Base-by-base conservation (phyloP, 1,140 invertebrate genomes). In the Heliothis virescens region DNA sequence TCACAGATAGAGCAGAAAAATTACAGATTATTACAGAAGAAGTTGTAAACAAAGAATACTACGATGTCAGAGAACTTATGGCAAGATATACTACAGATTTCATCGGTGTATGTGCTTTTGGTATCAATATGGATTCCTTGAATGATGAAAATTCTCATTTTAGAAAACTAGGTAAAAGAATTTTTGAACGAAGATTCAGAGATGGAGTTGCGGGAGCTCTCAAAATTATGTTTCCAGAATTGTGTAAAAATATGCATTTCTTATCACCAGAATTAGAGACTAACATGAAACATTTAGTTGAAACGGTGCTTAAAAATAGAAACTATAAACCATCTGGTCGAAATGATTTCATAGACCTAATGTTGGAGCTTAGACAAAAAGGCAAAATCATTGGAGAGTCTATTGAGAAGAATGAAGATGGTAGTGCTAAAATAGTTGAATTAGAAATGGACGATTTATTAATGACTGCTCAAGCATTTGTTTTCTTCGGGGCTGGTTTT, bases 41-140 rank as follows among this genome's bases (percentile, higher is more conserved):
- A 34, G 47, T 89, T 7, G 79, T 85, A 3, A 77, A 86, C 26
- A 89, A 89, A 62, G 92, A 93, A 75, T 85, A 86, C 12, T 89
- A 96, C 26, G 95, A 96, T 82, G 90, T 95, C 21, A 92, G 95
- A 86, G 92, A 95, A 80, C 52, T 95, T 0, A 85, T 95, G 65
- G 92, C 90, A 2, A 92, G 94, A 55, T 96, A 95, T 73, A 94
- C 95, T 0, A 95, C 94, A 11, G 96, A 96, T 82, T 93, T 96
- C 11, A 96, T 96, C 76, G 95, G 95, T 1, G 94, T 94, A 0
- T 95, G 95, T 73, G 96, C 95, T 9, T 96, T 96, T 88, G 96
- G 96, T 3, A 87, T 96, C 11, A 88, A 96, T 67, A 94, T 93
- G 82, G 95, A 96, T 74, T 90, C 95, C 15, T 80, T 96, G 15